These are phyloP conservation scores for Noctua janthe DNA, from an alignment of 2,888 invertebrate genomes.

Conservation along the genomic window DNA sequence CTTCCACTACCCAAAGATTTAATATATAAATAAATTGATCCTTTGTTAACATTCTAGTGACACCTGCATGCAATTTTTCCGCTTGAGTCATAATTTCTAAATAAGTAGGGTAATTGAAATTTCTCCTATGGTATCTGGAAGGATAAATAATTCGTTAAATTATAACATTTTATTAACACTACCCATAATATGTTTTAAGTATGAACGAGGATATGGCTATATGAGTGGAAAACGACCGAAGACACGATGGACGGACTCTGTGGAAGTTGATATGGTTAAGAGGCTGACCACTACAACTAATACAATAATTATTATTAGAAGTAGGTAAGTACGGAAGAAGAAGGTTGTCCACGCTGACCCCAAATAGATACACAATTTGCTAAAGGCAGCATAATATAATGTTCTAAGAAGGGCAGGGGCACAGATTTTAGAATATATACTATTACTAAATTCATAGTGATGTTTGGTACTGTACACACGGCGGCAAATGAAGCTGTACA, in stretches of 20 bases:
- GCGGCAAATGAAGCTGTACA: no score
- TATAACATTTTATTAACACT: not conserved
- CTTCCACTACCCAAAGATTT: constrained; percentile 77
- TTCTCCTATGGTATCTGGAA: constrained; percentile 83
- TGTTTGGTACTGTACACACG: constrained; percentile 60
- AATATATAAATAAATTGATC: constrained; percentile 84
- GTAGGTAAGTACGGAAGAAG: not conserved
- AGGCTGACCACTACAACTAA: not conserved
- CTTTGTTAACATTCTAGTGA: constrained; percentile 77
- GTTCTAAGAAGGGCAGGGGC: not conserved
- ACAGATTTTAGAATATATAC: not conserved
- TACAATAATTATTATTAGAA: not conserved
- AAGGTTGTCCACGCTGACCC: not conserved
- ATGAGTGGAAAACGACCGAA: not conserved
- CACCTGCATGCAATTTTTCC: constrained; percentile 79
- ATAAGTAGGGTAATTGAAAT: constrained; percentile 82
- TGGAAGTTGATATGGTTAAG: not conserved
- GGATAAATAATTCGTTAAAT: constrained; percentile 10
- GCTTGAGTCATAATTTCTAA: constrained; percentile 81
- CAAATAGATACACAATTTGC: not conserved
- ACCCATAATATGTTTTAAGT: not conserved
- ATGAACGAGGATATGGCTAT: not conserved
- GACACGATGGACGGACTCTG: not conserved
- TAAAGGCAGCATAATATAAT: not conserved
- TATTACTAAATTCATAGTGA: not conserved